Percentiles rank a stretch among this genome's conserved stretches.
phyloP scores from a whole-genome alignment of 2,888 invertebrate genomes.

The Polylopha cassiicola region DNA sequence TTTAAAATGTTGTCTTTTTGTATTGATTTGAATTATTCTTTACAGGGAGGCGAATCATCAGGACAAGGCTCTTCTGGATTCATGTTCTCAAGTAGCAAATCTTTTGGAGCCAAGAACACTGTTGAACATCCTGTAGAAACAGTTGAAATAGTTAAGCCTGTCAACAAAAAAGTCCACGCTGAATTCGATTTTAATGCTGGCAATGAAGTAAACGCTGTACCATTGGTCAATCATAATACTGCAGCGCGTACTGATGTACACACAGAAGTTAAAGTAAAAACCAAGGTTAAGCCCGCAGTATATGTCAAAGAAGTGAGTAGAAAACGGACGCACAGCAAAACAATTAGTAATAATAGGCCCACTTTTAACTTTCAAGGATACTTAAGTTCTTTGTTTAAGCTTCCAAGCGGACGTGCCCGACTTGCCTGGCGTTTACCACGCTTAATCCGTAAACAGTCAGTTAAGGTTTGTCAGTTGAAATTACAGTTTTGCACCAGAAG shows the following conservation, averaged over 20 bases:
- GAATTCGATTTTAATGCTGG: constrained; percentile 43
- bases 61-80: constrained; percentile 45
- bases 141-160: constrained; percentile 26
- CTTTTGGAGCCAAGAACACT: constrained; percentile 36
- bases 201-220: constrained; percentile 47
- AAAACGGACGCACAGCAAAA: constrained; percentile 24
- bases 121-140: constrained; percentile 18
- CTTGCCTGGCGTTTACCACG: constrained; percentile 31
- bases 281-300: constrained; percentile 32
- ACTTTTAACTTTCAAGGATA: constrained; percentile 36
- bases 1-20: not conserved
- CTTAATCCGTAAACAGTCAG: constrained; percentile 28
- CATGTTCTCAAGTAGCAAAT: constrained; percentile 43
- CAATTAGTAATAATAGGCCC: constrained; percentile 25
- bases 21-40: constrained; percentile 10
- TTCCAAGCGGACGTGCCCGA: constrained; percentile 31
- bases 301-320: constrained; percentile 65
- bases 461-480: constrained; percentile 46
- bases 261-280: constrained; percentile 33
- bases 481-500: constrained; percentile 37
- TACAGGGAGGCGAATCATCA: constrained; percentile 51
- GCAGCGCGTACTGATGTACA: constrained; percentile 32
- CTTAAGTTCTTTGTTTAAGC: constrained; percentile 40
- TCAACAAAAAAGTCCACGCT: constrained; percentile 39
- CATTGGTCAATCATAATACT: constrained; percentile 26